Evolutionary conservation across 1,140 invertebrate genomes (phyloP), one percentile per base, ranked within the genome.

Genomic region (Papilio polyxenes): DNA sequence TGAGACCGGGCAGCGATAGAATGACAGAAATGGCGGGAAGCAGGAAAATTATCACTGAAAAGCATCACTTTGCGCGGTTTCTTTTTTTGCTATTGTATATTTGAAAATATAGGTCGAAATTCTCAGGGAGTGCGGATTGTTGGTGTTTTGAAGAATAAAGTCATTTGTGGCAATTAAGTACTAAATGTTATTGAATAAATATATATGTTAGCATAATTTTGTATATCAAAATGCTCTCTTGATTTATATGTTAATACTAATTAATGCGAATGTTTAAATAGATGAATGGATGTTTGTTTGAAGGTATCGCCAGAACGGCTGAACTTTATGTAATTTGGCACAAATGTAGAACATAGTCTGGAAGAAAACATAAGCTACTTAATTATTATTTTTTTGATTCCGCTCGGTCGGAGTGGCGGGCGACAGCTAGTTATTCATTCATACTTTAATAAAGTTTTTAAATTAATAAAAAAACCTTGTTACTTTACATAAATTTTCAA

Each of bases 41-140:
- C 78, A 80, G 78, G 78, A 80, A 80, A 80, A 80, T 80, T 80
- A 80, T 65, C 56, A 65, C 59, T 65, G 56, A 80, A 80, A 80
- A 80, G 78, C 56, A 40, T 65, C 78, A 80, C 77, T 80, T 44
- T 44, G 59, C 77, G 40, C 17, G 76, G 40, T 62, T 80, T 31
- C 23, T 76, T 51, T 76, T 79, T 62, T 59, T 11, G 56, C 56
- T 7, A 80, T 80, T 80, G 77, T 80, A 65, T 62, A 65, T 65
- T 69, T 65, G 59, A 65, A 80, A 80, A 62, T 65, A 80, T 80
- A 65, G 77, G 77, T 80, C 56, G 62, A 62, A 31, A 56, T 31
- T 10, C 44, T 31, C 75, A 23, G 48, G 1, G 20, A 76, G 20
- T 11, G 75, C 49, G 20, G 75, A 51, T 51, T 76, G 17, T 76